These are phyloP conservation scores for Opisthograptis luteolata DNA, from an alignment of 2,888 invertebrate species.

Conservation along the genomic window DNA sequence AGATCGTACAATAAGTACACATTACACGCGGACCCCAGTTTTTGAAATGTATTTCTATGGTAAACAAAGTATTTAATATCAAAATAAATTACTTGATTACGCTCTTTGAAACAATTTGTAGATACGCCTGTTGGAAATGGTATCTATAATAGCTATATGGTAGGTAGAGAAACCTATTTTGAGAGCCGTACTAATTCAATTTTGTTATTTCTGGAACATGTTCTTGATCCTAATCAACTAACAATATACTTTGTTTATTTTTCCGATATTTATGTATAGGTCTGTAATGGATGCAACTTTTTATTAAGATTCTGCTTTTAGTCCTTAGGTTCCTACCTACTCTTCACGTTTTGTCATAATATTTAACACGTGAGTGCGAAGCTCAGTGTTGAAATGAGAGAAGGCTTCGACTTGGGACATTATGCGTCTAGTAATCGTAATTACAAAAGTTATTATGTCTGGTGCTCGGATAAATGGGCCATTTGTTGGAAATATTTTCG, in stretches of 20 bases:
- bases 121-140: too few relatives aligned
- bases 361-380: slow-evolving; percentile 19
- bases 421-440: slow-evolving; percentile 62
- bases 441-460: slow-evolving; percentile 74
- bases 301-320: too few relatives aligned
- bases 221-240: too few relatives aligned
- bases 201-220: too few relatives aligned
- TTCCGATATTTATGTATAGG: too few relatives aligned
- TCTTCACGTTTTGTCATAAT: slow-evolving; percentile 16
- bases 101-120: too few relatives aligned
- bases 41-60: slow-evolving; percentile 7
- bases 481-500: slow-evolving; percentile 79
- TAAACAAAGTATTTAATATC: not conserved
- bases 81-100: not conserved
- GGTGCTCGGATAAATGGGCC: slow-evolving; percentile 73
- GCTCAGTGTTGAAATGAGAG: slow-evolving; percentile 23
- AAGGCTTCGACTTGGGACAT: slow-evolving; percentile 25
- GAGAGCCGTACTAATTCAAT: too few relatives aligned
- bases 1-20: slow-evolving; percentile 51
- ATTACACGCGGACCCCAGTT: slow-evolving; percentile 37
- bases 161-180: too few relatives aligned
- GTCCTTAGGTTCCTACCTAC: too few relatives aligned
- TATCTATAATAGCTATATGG: too few relatives aligned
- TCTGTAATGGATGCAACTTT: too few relatives aligned
- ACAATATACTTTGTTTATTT: too few relatives aligned